Base-by-base conservation (phyloP, 2,888 invertebrate species). In the Plagodis pulveraria region DNA sequence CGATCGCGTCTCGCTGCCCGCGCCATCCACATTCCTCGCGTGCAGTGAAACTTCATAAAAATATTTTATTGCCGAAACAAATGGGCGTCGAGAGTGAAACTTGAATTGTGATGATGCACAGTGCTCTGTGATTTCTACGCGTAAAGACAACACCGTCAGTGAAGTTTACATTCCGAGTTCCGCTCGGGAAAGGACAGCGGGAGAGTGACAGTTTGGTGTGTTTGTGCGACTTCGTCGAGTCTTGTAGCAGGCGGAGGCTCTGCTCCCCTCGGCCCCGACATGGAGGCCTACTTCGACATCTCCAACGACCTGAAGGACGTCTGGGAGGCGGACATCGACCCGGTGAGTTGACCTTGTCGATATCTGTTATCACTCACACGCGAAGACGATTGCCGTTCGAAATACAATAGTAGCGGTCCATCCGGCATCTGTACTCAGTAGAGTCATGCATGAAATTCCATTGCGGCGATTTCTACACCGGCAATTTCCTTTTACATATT, bases 251-350 rank as follows among this genome's bases (percentile, higher is more conserved):
- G 84, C 86, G 88, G 86, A 83, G 83, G 86, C 84, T 83, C 84
- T 76, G 71, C 73, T 67, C 74, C 69, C 66, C 72, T 81, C 86
- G 84, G 87, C 87, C 87, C 87, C 90, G 83, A 87, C 87, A 95
- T 95, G 95, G 95, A 95, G 91, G 93, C 94, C 76, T 96, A 96
- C 91, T 96, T 95, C 91, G 96, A 96, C 89, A 95, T 95, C 84
- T 95, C 94, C 77, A 93, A 94, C 65, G 95, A 95, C 89, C 93
- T 96, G 80, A 95, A 95, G 93, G 96, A 96, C 88, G 94, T 96
- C 79, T 96, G 96, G 96, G 96, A 96, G 85, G 94, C 96, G 76
- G 96, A 96, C 92, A 94, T 96, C 83, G 96, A 96, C 93, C 95
- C 96, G 95, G 96, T 96, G 87, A 96, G 96, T 94, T 79, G 84